phyloP scores from a whole-genome alignment of 2,888 invertebrate genomes.

The Diadegma fenestrale region DNA sequence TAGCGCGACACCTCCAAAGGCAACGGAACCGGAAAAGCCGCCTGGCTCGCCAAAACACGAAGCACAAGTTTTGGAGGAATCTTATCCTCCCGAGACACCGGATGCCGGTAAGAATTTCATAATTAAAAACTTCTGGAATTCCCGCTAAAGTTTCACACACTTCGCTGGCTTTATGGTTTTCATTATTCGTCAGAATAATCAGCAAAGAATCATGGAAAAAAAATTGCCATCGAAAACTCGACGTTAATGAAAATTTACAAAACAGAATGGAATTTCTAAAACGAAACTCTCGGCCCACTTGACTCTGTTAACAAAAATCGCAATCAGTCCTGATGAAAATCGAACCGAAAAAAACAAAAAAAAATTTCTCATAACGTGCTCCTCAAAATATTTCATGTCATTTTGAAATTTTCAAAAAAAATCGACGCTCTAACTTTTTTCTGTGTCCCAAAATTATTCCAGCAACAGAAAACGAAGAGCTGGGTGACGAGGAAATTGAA shows the following conservation, averaged over 20 bases:
- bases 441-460: conserved; percentile 45
- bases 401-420: too few relatives aligned
- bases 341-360: too few relatives aligned
- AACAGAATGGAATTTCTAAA: too few relatives aligned
- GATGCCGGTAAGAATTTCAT: conserved; percentile 42
- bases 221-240: background rate
- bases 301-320: too few relatives aligned
- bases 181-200: background rate
- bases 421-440: too few relatives aligned
- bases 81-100: conserved; percentile 17
- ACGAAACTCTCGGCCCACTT: too few relatives aligned
- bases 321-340: too few relatives aligned
- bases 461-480: conserved; percentile 80
- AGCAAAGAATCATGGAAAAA: background rate
- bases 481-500: conserved; percentile 77
- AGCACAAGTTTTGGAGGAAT: background rate
- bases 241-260: background rate
- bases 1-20: conserved; percentile 14
- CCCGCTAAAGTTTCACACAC: background rate
- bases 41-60: conserved; percentile 22
- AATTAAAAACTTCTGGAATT: background rate
- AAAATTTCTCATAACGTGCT: too few relatives aligned
- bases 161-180: background rate
- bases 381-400: too few relatives aligned
- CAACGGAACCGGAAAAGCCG: conserved; percentile 16